Percentiles rank a stretch among this genome's conserved stretches.
Evolutionary conservation across 2,888 invertebrate species (phyloP).

Genomic region (Agriopis leucophaearia): DNA sequence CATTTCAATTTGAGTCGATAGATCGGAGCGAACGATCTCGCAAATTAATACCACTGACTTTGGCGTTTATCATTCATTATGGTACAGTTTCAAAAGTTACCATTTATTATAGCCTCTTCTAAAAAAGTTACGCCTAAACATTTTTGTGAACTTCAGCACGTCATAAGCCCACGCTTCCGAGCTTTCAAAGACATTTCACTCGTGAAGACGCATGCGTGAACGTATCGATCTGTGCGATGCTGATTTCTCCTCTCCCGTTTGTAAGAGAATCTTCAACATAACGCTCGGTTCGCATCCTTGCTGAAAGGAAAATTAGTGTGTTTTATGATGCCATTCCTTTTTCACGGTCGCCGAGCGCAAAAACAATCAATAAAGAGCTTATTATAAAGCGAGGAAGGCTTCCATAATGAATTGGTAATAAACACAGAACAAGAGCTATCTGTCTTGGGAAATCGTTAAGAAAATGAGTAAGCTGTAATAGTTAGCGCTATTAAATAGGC

Average conservation of each 20-base stretch:
- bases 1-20: constrained; percentile 36
- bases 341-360: constrained; percentile 20
- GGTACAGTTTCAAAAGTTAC: not conserved
- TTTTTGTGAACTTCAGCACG: constrained; percentile 43
- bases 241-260: constrained; percentile 64
- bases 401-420: constrained; percentile 23
- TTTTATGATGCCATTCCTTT: constrained; percentile 16
- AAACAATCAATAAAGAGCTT: constrained; percentile 47
- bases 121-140: constrained; percentile 14
- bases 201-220: constrained; percentile 81
- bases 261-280: constrained; percentile 33
- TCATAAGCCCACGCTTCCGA: constrained; percentile 60
- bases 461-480: constrained; percentile 19
- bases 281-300: constrained; percentile 8
- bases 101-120: not conserved
- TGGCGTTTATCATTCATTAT: not conserved
- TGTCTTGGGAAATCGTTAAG: constrained; percentile 25
- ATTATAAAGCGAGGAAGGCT: constrained; percentile 9
- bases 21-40: constrained; percentile 21
- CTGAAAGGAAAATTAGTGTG: constrained; percentile 18
- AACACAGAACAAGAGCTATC: constrained; percentile 20
- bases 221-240: constrained; percentile 77
- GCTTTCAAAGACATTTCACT: constrained; percentile 56
- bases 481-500: constrained; percentile 45
- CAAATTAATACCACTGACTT: constrained; percentile 9